Percentiles rank a stretch among this genome's conserved stretches.
phyloP scores from a whole-genome alignment of 2,888 invertebrate genomes.

The Scaptomyza cyrtandrae region DNA sequence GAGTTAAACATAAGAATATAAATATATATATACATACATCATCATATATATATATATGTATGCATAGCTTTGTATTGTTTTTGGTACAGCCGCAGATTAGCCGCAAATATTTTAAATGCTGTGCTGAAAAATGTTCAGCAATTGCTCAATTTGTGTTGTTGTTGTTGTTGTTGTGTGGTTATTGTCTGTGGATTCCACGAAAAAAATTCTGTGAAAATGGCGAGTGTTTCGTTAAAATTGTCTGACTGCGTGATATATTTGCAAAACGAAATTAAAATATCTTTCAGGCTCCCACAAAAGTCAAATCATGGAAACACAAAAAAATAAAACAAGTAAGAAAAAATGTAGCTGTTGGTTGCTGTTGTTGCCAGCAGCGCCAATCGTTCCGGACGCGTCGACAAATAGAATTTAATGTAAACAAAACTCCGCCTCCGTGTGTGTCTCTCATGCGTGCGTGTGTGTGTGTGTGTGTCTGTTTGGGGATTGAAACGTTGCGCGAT shows the following conservation, averaged over 20 bases:
- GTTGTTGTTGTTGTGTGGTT: slow-evolving; percentile 31
- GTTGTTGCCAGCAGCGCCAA: slow-evolving; percentile 58
- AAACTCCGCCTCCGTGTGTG: slow-evolving; percentile 82
- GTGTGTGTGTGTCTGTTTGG: slow-evolving; percentile 48
- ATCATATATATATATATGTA: slow-evolving; percentile 3
- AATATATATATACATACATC: slow-evolving; percentile 1
- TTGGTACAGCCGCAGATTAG: too few relatives aligned
- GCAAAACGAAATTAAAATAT: slow-evolving; percentile 78
- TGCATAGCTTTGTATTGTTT: too few relatives aligned
- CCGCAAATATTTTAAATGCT: slow-evolving; percentile 46
- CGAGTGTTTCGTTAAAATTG: slow-evolving; percentile 63
- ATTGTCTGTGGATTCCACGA: slow-evolving; percentile 60
- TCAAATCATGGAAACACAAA: slow-evolving; percentile 26
- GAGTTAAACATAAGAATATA: slow-evolving; percentile 26
- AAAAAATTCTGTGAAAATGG: slow-evolving; percentile 68
- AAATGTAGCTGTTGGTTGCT: slow-evolving; percentile 27
- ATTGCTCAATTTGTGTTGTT: slow-evolving; percentile 38
- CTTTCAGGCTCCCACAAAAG: slow-evolving; percentile 68
- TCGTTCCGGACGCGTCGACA: slow-evolving; percentile 76
- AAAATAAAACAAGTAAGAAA: too few relatives aligned
- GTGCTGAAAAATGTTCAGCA: slow-evolving; percentile 42
- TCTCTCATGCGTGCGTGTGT: slow-evolving; percentile 46
- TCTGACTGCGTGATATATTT: slow-evolving; percentile 42
- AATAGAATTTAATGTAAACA: slow-evolving; percentile 82
- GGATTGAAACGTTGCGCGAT: slow-evolving; percentile 72